Percentiles rank a stretch among this genome's conserved stretches.
phyloP scores from a whole-genome alignment of 2,888 invertebrate species.

The Eulithis testata region DNA sequence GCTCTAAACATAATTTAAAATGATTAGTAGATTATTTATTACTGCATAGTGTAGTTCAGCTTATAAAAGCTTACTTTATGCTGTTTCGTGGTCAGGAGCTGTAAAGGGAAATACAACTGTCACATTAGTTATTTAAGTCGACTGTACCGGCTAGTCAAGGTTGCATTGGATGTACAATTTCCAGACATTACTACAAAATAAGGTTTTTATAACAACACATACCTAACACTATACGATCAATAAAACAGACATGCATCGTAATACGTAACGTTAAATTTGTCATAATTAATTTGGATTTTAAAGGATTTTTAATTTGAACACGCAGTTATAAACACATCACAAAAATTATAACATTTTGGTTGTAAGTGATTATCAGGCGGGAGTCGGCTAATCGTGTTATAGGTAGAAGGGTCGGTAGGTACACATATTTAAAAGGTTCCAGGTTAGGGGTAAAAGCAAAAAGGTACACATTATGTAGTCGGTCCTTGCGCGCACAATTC shows the following conservation, averaged over 20 bases:
- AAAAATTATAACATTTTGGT: slow-evolving; percentile 7
- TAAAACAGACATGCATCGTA: slow-evolving; percentile 39
- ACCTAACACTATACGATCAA: slow-evolving; percentile 35
- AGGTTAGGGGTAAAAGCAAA: slow-evolving; percentile 56
- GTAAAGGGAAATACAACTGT: slow-evolving; percentile 41
- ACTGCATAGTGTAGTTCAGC: background rate
- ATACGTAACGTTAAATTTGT: slow-evolving; percentile 8
- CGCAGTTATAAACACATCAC: slow-evolving; percentile 27
- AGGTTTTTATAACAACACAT: slow-evolving; percentile 19
- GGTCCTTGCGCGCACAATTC: slow-evolving; percentile 55
- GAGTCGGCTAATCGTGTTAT: slow-evolving; percentile 41
- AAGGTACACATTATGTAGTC: slow-evolving; percentile 63
- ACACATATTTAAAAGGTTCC: slow-evolving; percentile 53
- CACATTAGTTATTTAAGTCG: slow-evolving; percentile 35
- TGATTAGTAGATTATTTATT: background rate
- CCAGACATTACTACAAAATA: slow-evolving; percentile 21
- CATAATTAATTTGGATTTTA: slow-evolving; percentile 11
- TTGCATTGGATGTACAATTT: slow-evolving; percentile 22
- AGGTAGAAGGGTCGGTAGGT: slow-evolving; percentile 31
- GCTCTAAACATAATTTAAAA: no score
- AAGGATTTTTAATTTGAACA: slow-evolving; percentile 8
- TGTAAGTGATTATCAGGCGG: slow-evolving; percentile 34
- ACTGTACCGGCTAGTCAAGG: slow-evolving; percentile 12
- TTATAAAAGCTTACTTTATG: slow-evolving; percentile 10
- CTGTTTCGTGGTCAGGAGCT: slow-evolving; percentile 38